Base-by-base conservation (phyloP, 2,888 invertebrate genomes). In the Caenorhabditis plicata region DNA sequence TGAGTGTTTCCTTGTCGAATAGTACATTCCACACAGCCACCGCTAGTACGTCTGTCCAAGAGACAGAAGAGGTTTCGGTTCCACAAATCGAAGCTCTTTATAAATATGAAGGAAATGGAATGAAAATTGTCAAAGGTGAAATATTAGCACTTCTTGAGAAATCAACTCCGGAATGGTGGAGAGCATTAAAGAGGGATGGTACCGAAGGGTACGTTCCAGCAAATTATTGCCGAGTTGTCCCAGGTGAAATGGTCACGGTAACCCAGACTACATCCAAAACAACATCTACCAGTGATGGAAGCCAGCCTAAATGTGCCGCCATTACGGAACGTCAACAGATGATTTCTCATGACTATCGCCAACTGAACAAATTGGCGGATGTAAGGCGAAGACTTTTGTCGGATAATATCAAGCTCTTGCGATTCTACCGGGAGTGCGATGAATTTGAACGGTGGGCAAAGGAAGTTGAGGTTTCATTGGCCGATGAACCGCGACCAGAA, bases 391-490 rank as follows among this genome's bases (percentile, higher is more conserved):
- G 89, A 0, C 87, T 91, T 32, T 85, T 96, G 4, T 91, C 92
- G 72, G 95, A 95, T 81, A 90, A 94, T 0, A 91, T 93, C 73
- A 87, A 90, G 72, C 84, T 95, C 17, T 66, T 72, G 45, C 61
- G 89, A 47, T 94, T 96, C 85, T 93, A 91, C 83, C 87, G 90
- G 9, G 95, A 96, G 81, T 96, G 96, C 82, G 94, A 95, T 77
- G 93, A 93, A 83, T 94, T 98, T 81, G 94, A 95, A 82, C 88
- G 54, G 26, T 98, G 96, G 95, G 92, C 95, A 83, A 89, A 88
- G 75, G 95, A 95, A 33, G 93, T 93, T 72, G 93, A 94, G 81
- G 88, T 89, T 78, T 86, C 93, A 85, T 85, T 93, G 48, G 85
- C 89, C 38, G 86, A 88, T 3, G 90, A 91, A 43, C 92, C 93